A percentile compares a stretch with the other conserved stretches of the same genome.
phyloP scores from a whole-genome alignment of 2,113 vertebrate species.

The Fregetta grallaria region DNA sequence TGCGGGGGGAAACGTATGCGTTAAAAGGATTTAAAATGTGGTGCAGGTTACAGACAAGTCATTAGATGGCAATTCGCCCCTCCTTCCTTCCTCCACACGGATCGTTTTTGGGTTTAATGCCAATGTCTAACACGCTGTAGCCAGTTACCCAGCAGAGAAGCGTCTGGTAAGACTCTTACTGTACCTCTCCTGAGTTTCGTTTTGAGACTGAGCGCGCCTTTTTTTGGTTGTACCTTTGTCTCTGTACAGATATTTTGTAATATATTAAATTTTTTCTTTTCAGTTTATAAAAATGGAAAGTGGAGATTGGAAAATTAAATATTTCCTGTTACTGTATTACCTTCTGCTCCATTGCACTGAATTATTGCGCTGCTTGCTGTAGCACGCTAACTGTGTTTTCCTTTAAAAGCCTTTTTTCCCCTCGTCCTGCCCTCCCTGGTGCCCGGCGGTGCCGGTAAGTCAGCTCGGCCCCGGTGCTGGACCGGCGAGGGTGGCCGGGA shows the following conservation, averaged over 20 bases:
- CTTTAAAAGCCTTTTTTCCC: neutral
- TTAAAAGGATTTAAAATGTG: neutral
- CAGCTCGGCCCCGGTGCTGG: neutral
- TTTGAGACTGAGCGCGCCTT: constrained; percentile 72
- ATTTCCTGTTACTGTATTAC: constrained; percentile 76
- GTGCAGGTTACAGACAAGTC: neutral
- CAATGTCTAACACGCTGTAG: neutral
- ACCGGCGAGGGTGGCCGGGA: neutral
- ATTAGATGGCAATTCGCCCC: neutral
- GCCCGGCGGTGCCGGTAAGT: neutral
- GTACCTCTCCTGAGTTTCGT: constrained; percentile 65
- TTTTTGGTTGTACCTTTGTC: constrained; percentile 77
- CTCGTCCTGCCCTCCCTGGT: neutral
- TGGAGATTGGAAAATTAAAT: constrained; percentile 82
- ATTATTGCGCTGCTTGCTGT: neutral
- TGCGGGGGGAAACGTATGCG: neutral
- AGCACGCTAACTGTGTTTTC: neutral
- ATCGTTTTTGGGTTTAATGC: neutral
- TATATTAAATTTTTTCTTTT: constrained; percentile 83
- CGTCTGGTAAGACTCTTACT: constrained; percentile 37
- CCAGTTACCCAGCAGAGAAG: constrained; percentile 61
- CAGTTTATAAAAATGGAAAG: constrained; percentile 88
- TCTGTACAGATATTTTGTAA: constrained; percentile 95
- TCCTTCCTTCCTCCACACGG: neutral
- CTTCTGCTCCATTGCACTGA: constrained; percentile 63